These are phyloP conservation scores for Epinephelus awoara DNA, from an alignment of 2,797 vertebrate genomes.

Conservation along the genomic window DNA sequence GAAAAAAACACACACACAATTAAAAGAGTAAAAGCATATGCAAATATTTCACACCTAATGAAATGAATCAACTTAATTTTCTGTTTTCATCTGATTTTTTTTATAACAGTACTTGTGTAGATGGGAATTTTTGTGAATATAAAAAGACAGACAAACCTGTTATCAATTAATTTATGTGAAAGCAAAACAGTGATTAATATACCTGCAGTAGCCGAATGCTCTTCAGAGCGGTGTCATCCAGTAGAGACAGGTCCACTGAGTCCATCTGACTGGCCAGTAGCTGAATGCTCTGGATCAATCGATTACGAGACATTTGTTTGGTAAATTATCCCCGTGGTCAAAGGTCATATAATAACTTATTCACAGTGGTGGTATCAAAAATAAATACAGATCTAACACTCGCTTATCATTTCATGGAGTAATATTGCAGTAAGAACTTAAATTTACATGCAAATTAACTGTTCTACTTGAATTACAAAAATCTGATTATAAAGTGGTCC, in stretches of 20 bases:
- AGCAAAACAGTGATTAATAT: not conserved
- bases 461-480: not conserved
- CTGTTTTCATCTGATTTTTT: no score
- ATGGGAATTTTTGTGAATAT: no score
- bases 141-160: no score
- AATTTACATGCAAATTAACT: no score
- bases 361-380: not conserved
- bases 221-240: conserved; percentile 79
- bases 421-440: no score
- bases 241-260: conserved; percentile 81
- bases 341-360: not conserved
- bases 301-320: not conserved
- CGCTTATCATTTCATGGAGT: no score
- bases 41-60: not conserved
- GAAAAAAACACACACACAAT: not conserved
- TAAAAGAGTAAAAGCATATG: not conserved
- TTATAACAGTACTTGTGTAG: no score
- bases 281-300: conserved; percentile 81
- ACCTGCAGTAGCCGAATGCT: conserved; percentile 85
- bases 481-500: not conserved
- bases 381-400: not conserved
- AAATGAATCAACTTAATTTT: no score
- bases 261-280: conserved; percentile 88
- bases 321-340: not conserved
- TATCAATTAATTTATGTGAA: no score